These are phyloP conservation scores for Leucophora obtusa DNA, from an alignment of 2,888 invertebrate species.

Conservation along the genomic window DNA sequence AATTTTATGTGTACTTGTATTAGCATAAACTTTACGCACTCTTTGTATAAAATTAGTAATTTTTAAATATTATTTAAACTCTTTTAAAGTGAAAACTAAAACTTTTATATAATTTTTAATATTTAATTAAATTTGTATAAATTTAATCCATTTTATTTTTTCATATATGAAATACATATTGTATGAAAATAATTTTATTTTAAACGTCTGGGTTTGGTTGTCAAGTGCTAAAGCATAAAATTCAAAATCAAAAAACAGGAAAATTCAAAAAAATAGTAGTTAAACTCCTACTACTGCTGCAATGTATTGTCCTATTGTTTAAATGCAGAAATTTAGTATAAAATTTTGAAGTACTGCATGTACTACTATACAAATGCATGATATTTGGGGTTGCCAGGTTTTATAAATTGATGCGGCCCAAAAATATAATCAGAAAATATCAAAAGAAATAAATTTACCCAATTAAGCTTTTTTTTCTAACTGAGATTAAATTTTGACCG, in stretches of 20 bases:
- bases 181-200: conserved; percentile 39
- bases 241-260: conserved; percentile 45
- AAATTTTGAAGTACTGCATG: conserved; percentile 49
- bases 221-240: conserved; percentile 63
- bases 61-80: conserved; percentile 16
- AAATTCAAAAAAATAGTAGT: conserved; percentile 28
- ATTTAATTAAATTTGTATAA: conserved; percentile 61
- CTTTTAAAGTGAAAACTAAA: conserved; percentile 29
- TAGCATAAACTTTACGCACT: too few species aligned
- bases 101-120: conserved; percentile 39
- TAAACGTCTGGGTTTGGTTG: conserved; percentile 59
- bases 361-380: conserved; percentile 34
- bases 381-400: background rate
- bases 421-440: too few species aligned
- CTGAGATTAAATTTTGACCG: too few species aligned
- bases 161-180: conserved; percentile 1
- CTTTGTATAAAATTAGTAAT: background rate
- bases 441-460: too few species aligned
- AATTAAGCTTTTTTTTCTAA: too few species aligned
- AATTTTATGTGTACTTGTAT: too few species aligned
- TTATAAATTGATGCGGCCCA: too few species aligned
- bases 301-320: conserved; percentile 21
- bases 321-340: conserved; percentile 52
- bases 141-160: conserved; percentile 44
- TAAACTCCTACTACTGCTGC: background rate